phyloP scores from a whole-genome alignment of 2,113 vertebrate genomes.

The Paracanthobrama guichenoti region DNA sequence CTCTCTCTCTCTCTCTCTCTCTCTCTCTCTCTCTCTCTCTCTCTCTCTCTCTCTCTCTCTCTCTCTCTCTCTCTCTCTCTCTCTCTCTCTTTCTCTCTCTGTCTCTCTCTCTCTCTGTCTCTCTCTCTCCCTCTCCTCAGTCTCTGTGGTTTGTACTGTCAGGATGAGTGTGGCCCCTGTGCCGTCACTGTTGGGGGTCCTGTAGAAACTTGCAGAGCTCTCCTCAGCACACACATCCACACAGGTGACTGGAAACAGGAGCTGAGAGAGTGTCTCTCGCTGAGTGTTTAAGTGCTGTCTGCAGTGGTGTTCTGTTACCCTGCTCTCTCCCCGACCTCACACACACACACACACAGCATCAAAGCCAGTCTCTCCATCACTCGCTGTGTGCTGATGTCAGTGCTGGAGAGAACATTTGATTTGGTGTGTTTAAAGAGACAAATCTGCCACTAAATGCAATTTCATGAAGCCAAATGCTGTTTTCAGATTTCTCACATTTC shows the following conservation, averaged over 20 bases:
- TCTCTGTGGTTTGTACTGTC: neutral
- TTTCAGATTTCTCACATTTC: constrained; percentile 42
- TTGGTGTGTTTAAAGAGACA: constrained; percentile 45
- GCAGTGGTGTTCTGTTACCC: constrained; percentile 69
- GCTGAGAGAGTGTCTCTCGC: constrained; percentile 57
- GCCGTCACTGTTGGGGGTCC: constrained; percentile 41
- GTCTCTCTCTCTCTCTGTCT: neutral
- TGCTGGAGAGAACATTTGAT: constrained; percentile 59
- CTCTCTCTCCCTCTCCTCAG: neutral
- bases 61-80: neutral
- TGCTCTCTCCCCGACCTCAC: constrained; percentile 57
- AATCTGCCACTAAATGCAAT: neutral
- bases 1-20: no score
- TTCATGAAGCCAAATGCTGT: constrained; percentile 41
- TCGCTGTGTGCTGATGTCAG: constrained; percentile 55
- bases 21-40: no score
- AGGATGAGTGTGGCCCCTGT: constrained; percentile 29
- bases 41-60: neutral
- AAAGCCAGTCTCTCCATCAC: constrained; percentile 62
- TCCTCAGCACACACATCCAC: constrained; percentile 42
- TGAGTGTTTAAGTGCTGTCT: constrained; percentile 73
- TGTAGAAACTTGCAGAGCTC: constrained; percentile 65
- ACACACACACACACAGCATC: constrained; percentile 54
- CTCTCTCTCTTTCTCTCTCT: neutral
- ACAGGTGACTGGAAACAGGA: constrained; percentile 71